Percentiles rank a stretch among this genome's conserved stretches.
These are phyloP conservation scores for Cheilinus undulatus DNA, from an alignment of 2,113 vertebrate species.

Conservation along the genomic window DNA sequence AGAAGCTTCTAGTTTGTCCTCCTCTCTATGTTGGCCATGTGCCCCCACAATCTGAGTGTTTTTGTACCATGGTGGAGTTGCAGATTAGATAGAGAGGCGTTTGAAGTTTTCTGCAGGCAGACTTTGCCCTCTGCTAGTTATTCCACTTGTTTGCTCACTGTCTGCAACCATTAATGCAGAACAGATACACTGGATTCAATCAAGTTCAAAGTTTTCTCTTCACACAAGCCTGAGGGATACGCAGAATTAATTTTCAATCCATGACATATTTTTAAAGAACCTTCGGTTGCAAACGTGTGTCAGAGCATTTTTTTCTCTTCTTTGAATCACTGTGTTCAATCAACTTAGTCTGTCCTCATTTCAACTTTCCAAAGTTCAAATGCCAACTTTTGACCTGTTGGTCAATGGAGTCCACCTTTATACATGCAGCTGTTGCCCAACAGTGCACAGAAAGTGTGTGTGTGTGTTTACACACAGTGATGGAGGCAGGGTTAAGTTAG, in stretches of 20 bases:
- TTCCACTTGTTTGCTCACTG: conserved; percentile 71
- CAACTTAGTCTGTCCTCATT: conserved; percentile 2
- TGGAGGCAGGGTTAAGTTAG: conserved; percentile 2
- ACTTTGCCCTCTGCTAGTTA: conserved; percentile 80
- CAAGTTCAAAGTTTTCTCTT: conserved; percentile 44
- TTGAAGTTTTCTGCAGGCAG: conserved; percentile 78
- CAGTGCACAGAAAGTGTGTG: not conserved
- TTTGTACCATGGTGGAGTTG: conserved; percentile 62
- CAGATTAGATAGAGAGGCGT: conserved; percentile 81
- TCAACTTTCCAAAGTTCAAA: conserved; percentile 39
- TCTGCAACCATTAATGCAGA: conserved; percentile 39
- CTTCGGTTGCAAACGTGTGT: not conserved
- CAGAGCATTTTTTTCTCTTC: not conserved
- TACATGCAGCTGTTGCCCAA: conserved; percentile 30
- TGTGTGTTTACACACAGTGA: conserved; percentile 2
- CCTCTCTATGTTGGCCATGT: conserved; percentile 20
- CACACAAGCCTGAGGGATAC: not conserved
- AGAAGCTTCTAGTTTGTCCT: conserved; percentile 19
- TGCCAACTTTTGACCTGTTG: conserved; percentile 38
- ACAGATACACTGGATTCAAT: conserved; percentile 18
- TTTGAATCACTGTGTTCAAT: not conserved
- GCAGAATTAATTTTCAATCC: not conserved
- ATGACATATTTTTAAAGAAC: conserved; percentile 5
- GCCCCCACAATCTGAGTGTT: conserved; percentile 62
- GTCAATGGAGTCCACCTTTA: conserved; percentile 25